phyloP scores from a whole-genome alignment of 2,888 invertebrate species.

The Acrocyrtus sp. region DNA sequence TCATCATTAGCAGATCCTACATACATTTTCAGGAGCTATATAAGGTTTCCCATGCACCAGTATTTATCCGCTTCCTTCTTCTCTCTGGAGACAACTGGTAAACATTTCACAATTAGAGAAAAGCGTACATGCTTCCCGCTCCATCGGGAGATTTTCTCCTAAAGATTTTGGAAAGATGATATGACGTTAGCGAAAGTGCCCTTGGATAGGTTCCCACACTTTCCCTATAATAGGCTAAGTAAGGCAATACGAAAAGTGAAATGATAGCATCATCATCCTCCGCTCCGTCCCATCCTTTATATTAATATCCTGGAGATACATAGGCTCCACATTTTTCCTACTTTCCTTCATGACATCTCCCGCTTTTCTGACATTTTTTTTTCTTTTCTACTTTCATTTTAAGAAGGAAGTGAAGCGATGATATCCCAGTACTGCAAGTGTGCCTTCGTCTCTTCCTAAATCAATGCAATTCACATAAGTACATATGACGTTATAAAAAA shows the following conservation, averaged over 20 bases:
- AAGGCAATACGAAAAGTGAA: too few species aligned
- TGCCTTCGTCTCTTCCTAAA: conserved; percentile 10
- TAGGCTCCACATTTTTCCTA: conserved; percentile 27
- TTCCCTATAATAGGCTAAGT: conserved; percentile 22
- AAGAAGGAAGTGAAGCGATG: too few species aligned
- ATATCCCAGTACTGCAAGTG: not conserved
- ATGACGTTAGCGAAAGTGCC: not conserved
- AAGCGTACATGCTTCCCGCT: too few species aligned
- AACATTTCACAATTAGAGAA: too few species aligned
- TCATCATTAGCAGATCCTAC: too few species aligned
- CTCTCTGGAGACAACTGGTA: too few species aligned
- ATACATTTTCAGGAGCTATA: too few species aligned
- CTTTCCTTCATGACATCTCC: conserved; percentile 30
- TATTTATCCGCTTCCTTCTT: too few species aligned
- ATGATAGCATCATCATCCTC: conserved; percentile 40
- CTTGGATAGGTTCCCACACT: conserved; percentile 12
- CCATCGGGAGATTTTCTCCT: too few species aligned
- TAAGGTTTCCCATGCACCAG: too few species aligned
- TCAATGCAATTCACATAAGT: conserved; percentile 19
- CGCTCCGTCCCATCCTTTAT: too few species aligned
- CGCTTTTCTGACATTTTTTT: not conserved
- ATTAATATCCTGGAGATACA: conserved; percentile 48
- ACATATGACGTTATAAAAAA: not conserved
- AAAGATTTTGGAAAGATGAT: too few species aligned
- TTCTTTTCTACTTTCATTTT: not conserved